phyloP scores from a whole-genome alignment of 2,113 vertebrate genomes.

The Parus major region DNA sequence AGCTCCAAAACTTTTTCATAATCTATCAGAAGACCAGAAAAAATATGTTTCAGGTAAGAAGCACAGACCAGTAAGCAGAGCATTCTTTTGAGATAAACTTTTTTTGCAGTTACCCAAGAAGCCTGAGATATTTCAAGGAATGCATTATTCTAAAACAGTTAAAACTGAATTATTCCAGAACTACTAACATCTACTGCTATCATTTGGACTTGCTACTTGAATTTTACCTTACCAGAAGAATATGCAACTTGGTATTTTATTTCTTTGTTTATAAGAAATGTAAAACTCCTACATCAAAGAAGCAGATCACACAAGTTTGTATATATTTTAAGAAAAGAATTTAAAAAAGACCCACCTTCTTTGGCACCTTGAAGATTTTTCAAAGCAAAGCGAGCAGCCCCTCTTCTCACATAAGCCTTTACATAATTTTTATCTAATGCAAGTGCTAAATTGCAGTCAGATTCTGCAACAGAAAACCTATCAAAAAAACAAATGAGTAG shows the following conservation, averaged over 20 bases:
- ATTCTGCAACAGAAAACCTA: conserved; percentile 92
- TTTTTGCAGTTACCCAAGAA: not conserved
- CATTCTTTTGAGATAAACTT: not conserved
- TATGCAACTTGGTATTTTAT: fast-evolving
- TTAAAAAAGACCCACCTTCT: conserved; percentile 75
- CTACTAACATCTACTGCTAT: not conserved
- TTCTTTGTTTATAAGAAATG: not conserved
- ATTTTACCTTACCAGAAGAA: not conserved
- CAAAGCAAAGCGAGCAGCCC: conserved; percentile 83
- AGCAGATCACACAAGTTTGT: not conserved
- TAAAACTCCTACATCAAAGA: not conserved
- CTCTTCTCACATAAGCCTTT: conserved; percentile 88
- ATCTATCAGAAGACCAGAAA: conserved; percentile 75
- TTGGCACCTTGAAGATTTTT: conserved; percentile 85
- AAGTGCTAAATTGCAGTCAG: conserved; percentile 93
- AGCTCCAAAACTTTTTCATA: conserved; percentile 88
- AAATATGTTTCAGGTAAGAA: not conserved
- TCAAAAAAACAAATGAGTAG: not conserved
- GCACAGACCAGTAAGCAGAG: not conserved
- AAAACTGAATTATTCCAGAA: not conserved
- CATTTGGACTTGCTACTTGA: not conserved
- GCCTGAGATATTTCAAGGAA: not conserved
- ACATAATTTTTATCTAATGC: conserved; percentile 85
- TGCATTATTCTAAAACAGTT: not conserved
- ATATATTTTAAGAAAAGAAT: not conserved